Base-by-base conservation (phyloP, 2,888 invertebrate species). In the Ischnus inquisitorius region DNA sequence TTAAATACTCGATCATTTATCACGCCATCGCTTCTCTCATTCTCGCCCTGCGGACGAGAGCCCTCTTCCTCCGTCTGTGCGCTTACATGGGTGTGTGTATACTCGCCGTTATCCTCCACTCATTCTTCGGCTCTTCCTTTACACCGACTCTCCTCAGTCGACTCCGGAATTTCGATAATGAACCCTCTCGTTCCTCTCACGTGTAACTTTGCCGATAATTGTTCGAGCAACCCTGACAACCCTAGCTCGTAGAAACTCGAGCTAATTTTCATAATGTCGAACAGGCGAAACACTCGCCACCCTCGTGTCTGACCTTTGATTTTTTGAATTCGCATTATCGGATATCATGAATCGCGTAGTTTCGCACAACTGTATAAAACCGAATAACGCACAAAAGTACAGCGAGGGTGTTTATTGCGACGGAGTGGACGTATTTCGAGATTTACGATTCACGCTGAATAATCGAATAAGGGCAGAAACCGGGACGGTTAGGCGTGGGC, bases 1-100 rank as follows among this genome's bases (percentile, higher is more conserved):
- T 93, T 93, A 93, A 93, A 93, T 93, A 93, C 93, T 93, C 90
- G 92, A 93, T 93, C 93, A 93, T 93, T 93, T 93, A 93, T 93
- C 93, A 93, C 92, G 91, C 91, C 90, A 90, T 90, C 89, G 90
- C 91, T 88, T 90, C 89, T 89, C 90, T 88, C 86, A 86, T 88
- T 84, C 88, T 87, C 88, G 87, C 87, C 84, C 83, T 87, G 79
- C 79, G 85, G 85, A 84, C 80, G 43, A 74, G 39, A 72, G 16
- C 65, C 80, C 74, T 76, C 77, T 22, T 69, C 82, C 46, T 74
- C 74, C 54, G 68, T 54, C 19, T 60, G 62, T 34, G 28, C 10
- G 25, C 1, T 12, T 25, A 60, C 60, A 67, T 68, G 65, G 28
- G 43, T 57, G 48, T 75, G 65, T 62, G 51, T 41, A 16, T 41